Evolutionary conservation across 2,797 vertebrate species (phyloP).

Genomic region (Epinephelus awoara): DNA sequence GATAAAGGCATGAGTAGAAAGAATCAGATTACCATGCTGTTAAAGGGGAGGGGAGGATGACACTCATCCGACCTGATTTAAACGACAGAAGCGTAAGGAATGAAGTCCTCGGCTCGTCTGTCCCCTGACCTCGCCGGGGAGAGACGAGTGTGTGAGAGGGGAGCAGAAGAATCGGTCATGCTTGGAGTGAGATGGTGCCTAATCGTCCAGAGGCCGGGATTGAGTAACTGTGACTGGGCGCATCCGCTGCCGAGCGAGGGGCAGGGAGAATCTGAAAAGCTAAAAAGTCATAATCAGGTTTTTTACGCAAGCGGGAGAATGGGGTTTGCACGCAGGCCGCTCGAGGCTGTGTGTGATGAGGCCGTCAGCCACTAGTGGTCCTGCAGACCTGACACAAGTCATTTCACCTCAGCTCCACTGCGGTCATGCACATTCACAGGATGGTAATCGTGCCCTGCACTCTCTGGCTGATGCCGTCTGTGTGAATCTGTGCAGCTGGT

Average conservation of each 20-base stretch:
- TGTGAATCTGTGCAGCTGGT: conserved; percentile 53
- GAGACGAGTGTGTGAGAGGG: conserved; percentile 60
- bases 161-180: conserved; percentile 77
- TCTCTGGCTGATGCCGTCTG: conserved; percentile 33
- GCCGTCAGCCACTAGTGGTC: conserved; percentile 68
- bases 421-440: conserved; percentile 69
- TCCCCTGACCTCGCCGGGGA: conserved; percentile 73
- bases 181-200: conserved; percentile 81
- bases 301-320: conserved; percentile 49
- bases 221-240: conserved; percentile 77
- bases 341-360: conserved; percentile 59
- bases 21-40: conserved; percentile 81
- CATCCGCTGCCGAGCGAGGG: conserved; percentile 52
- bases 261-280: conserved; percentile 70
- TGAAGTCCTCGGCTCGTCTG: conserved; percentile 76
- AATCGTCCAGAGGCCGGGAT: conserved; percentile 74
- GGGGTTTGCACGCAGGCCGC: conserved; percentile 17
- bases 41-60: conserved; percentile 78
- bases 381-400: conserved; percentile 77
- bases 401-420: conserved; percentile 78
- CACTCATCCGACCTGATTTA: conserved; percentile 85
- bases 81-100: conserved; percentile 86
- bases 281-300: conserved; percentile 77
- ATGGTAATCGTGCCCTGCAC: conserved; percentile 59
- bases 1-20: conserved; percentile 71